Conservation (phyloP, 1,140 invertebrate species). For the Trissolcus basalis region DNA sequence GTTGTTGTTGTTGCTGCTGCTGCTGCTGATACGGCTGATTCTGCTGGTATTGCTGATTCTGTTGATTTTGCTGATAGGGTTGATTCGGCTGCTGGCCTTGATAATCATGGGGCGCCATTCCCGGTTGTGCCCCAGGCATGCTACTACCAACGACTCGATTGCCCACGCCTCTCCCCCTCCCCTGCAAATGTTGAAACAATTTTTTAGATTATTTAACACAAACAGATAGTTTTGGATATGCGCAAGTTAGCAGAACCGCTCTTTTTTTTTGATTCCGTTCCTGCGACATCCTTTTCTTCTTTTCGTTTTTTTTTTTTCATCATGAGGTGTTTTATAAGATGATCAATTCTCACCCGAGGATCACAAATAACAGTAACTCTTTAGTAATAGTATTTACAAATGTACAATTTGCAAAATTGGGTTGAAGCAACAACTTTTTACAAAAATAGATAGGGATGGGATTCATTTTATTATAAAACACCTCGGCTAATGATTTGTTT, state of each 20-base stretch:
- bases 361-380: no score
- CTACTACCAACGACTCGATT: slow-evolving; percentile 80
- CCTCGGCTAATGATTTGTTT: background rate
- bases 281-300: background rate
- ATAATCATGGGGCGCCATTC: slow-evolving; percentile 66
- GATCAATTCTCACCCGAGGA: no score
- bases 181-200: slow-evolving; percentile 66
- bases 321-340: no score
- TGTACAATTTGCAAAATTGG: no score
- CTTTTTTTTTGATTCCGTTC: background rate
- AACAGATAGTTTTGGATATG: background rate
- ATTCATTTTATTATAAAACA: no score
- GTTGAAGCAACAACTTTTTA: no score
- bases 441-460: no score
- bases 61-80: slow-evolving; percentile 66
- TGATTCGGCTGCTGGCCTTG: slow-evolving; percentile 64
- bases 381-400: no score
- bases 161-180: slow-evolving; percentile 78
- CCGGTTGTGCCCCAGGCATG: slow-evolving; percentile 70
- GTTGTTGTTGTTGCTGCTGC: slow-evolving; percentile 44
- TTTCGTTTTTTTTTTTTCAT: background rate
- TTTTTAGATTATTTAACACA: background rate
- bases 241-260: background rate
- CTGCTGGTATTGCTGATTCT: slow-evolving; percentile 67
- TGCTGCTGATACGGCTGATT: slow-evolving; percentile 63